These are phyloP conservation scores for Rhynchotus rufescens DNA, from an alignment of 2,797 vertebrate species.

Conservation along the genomic window DNA sequence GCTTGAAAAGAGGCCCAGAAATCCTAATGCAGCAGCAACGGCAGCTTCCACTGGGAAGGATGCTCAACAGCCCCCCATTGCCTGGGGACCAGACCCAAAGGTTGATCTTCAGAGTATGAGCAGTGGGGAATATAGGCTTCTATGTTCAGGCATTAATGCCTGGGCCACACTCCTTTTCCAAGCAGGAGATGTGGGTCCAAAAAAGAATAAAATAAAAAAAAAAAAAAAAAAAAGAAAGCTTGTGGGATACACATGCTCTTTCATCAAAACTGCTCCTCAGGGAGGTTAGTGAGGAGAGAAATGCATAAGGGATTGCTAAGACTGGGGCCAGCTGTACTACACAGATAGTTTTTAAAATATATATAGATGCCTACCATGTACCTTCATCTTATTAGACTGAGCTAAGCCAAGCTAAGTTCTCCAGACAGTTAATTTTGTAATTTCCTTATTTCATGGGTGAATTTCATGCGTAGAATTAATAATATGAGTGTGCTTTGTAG, in stretches of 20 bases:
- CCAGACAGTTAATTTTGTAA: slow-evolving; percentile 45
- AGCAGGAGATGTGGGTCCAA: background rate
- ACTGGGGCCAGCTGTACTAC: slow-evolving; percentile 1
- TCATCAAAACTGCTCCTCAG: background rate
- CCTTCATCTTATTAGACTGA: slow-evolving; percentile 44
- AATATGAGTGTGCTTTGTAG: slow-evolving; percentile 6
- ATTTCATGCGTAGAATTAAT: slow-evolving; percentile 35
- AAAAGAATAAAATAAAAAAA: background rate
- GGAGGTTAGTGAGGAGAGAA: background rate
- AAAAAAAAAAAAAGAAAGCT: background rate
- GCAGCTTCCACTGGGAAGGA: background rate
- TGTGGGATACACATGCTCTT: background rate
- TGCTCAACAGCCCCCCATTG: background rate
- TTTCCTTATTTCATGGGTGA: slow-evolving; percentile 63
- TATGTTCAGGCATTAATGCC: background rate
- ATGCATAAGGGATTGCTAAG: background rate
- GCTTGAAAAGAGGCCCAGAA: background rate
- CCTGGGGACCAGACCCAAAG: background rate
- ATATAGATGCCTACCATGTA: background rate
- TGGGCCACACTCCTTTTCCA: background rate
- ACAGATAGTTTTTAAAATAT: background rate
- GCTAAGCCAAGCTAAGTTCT: slow-evolving; percentile 28
- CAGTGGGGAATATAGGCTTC: background rate
- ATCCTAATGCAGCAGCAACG: background rate
- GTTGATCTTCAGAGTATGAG: background rate